Base-by-base conservation (phyloP, 2,888 invertebrate species). In the Chrysolina oricalcia region DNA sequence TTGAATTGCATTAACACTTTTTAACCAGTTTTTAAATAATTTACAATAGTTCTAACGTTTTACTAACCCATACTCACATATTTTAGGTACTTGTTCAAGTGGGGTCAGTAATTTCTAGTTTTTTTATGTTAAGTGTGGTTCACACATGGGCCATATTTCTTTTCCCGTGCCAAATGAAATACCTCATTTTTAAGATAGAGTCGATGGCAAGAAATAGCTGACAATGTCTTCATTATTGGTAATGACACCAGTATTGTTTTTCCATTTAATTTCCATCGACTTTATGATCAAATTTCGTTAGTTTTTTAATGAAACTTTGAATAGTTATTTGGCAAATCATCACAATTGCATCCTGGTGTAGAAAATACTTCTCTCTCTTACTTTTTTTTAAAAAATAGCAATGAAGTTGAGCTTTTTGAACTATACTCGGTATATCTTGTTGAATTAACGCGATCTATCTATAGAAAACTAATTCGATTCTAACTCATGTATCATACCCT, bases 21-120 rank as follows among this genome's bases (percentile, higher is more conserved):
- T 21, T 68, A 68, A 68, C 68, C 68, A 68, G 68, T 23, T 68
- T 68, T 68, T 68, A 53, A 53, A 53, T 68, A 53, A 53, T 68
- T 68, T 48, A 68, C 68, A 68, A 68, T 56, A 56, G 68, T 13
- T 50, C 40, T 68, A 68, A 68, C 68, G 40, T 68, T 68, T 53
- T 53, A 68, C 68, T 68, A 68, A 68, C 68, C 68, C 40, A 40
- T 68, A 53, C 40, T 68, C 53, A 68, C 41, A 40, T 53, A 59
- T 59, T 59, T 35, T 27, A 27, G 5, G 1, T n/a, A 27, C 15
- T 27, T 27, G 35, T 27, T 59, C 23, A 59, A 59, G 59, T 59
- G 59, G 59, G 59, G 59, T 59, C 59, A 59, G 59, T 59, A 59
- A 27, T 15, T 59, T 59, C n/a, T 27, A 27, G n/a, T 59, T 59